These are phyloP conservation scores for Poeciliopsis turrubarensis DNA, from an alignment of 2,113 vertebrate genomes.

Conservation along the genomic window DNA sequence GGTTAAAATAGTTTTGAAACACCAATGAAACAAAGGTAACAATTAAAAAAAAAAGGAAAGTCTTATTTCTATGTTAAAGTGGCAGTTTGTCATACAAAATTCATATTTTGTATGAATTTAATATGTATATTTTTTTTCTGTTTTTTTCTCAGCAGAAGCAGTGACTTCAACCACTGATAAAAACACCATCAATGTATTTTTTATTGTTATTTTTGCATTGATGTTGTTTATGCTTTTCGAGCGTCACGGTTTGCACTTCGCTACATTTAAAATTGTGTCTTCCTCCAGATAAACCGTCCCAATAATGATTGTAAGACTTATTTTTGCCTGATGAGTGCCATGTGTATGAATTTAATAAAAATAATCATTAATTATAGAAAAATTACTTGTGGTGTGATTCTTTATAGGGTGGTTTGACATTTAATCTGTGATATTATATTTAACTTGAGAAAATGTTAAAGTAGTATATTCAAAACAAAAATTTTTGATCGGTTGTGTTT, in stretches of 20 bases:
- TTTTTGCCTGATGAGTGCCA: constrained; percentile 62
- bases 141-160: constrained; percentile 65
- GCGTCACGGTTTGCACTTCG: constrained; percentile 60
- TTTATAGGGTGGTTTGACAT: neutral
- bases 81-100: neutral
- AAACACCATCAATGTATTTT: constrained; percentile 38
- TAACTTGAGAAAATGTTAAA: neutral
- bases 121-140: constrained; percentile 1
- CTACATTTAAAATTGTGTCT: constrained; percentile 39
- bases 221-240: constrained; percentile 38
- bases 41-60: neutral
- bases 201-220: constrained; percentile 18
- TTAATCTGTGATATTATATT: neutral
- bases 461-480: neutral
- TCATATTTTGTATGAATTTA: neutral
- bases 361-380: constrained; percentile 29
- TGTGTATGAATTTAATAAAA: constrained; percentile 78
- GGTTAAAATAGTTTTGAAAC: neutral
- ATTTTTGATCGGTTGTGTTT: neutral
- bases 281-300: constrained; percentile 34
- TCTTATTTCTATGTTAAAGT: neutral
- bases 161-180: constrained; percentile 35
- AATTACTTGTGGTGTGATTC: neutral
- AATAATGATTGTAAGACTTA: constrained; percentile 42
- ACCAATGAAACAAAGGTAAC: neutral